phyloP scores from a whole-genome alignment of 2,113 vertebrate genomes.

The Dipodomys stephensi region DNA sequence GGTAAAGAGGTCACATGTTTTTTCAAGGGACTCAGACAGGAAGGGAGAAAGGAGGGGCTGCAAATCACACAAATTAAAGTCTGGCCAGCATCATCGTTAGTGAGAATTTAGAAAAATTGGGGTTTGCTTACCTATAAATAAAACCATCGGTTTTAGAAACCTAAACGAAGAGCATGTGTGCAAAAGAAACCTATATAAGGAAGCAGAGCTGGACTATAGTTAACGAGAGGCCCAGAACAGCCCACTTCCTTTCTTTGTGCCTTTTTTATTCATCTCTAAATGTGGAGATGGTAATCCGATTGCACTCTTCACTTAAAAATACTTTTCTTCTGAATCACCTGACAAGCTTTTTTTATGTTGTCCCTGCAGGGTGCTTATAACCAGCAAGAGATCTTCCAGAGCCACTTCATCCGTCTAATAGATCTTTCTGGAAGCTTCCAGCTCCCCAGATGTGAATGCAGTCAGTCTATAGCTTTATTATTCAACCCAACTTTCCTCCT shows the following conservation, averaged over 20 bases:
- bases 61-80: slow-evolving; percentile 25
- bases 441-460: neutral
- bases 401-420: neutral
- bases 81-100: slow-evolving; percentile 11
- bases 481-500: neutral
- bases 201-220: slow-evolving; percentile 60
- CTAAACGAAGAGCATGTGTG: slow-evolving; percentile 46
- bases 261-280: slow-evolving; percentile 77
- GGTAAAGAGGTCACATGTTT: neutral
- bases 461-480: neutral
- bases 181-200: slow-evolving; percentile 73
- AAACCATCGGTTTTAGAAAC: slow-evolving; percentile 54
- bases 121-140: slow-evolving; percentile 73
- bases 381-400: slow-evolving; percentile 45
- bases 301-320: slow-evolving; percentile 72
- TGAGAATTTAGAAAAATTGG: slow-evolving; percentile 69
- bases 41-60: neutral
- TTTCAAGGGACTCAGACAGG: slow-evolving; percentile 22
- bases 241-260: slow-evolving; percentile 75
- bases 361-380: neutral
- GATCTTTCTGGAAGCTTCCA: slow-evolving; percentile 40
- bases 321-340: slow-evolving; percentile 73
- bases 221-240: slow-evolving; percentile 56
- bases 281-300: slow-evolving; percentile 56
- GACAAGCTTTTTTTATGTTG: slow-evolving; percentile 24